Conservation (phyloP, 1,140 invertebrate genomes). For the Penaeus japonicus region DNA sequence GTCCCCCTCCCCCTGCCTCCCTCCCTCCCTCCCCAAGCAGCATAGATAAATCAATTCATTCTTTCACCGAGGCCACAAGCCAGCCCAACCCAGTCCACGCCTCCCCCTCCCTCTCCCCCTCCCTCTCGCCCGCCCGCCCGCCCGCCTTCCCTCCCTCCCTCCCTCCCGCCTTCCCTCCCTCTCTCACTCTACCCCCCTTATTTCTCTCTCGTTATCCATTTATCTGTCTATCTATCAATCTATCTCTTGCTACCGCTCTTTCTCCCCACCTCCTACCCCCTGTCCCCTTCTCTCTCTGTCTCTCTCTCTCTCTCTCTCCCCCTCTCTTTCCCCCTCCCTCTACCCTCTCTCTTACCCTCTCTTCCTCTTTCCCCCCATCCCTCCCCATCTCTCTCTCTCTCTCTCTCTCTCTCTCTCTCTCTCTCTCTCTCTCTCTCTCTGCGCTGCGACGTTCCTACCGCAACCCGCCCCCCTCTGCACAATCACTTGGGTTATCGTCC, state of each 20-base stretch:
- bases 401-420: too few species aligned
- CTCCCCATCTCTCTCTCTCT: too few species aligned
- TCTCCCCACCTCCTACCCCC: neutral
- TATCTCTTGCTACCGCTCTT: neutral
- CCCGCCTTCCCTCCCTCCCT: neutral
- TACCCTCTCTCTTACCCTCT: neutral
- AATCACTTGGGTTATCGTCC: too few species aligned
- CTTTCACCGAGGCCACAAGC: neutral
- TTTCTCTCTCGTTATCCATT: too few species aligned
- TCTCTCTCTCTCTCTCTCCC: neutral
- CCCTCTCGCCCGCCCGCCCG: neutral
- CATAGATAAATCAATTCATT: too few species aligned
- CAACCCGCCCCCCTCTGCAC: too few species aligned
- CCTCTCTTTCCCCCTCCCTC: neutral
- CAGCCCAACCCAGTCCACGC: too few species aligned
- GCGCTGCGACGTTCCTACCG: too few species aligned
- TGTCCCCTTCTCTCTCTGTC: neutral
- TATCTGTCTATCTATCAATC: too few species aligned
- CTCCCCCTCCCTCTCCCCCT: neutral
- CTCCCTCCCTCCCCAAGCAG: too few species aligned
- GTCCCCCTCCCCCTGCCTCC: too few species aligned
- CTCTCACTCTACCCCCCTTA: neutral
- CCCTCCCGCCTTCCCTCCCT: neutral
- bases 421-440: too few species aligned
- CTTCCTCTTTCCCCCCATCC: neutral